phyloP scores from a whole-genome alignment of 2,888 invertebrate genomes.

The Drosophila nr. perissopoda region DNA sequence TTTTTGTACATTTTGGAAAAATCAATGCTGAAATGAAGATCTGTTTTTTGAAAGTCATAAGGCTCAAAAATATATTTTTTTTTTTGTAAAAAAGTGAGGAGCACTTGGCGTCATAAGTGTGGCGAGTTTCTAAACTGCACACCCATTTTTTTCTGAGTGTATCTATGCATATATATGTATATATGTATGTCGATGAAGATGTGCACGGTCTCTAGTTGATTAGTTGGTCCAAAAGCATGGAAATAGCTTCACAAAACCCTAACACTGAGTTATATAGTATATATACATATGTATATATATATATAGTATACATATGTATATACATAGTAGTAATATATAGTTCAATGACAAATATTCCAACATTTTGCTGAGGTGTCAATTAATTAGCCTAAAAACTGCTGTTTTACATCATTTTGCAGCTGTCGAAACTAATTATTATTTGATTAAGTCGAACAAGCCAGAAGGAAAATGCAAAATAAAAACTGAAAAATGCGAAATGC shows the following conservation, averaged over 20 bases:
- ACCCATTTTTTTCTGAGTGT: neutral
- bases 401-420: conserved; percentile 11
- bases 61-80: no score
- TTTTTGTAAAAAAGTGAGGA: no score
- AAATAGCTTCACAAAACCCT: neutral
- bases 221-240: neutral
- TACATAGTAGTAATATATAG: neutral
- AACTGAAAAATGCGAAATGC: conserved; percentile 24
- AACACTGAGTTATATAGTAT: neutral
- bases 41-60: no score
- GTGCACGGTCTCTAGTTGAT: conserved; percentile 2
- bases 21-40: no score
- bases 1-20: no score
- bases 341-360: neutral
- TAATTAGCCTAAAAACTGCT: neutral
- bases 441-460: conserved; percentile 33
- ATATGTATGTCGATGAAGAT: neutral
- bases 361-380: conserved; percentile 29
- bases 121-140: neutral
- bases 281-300: neutral
- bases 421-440: conserved; percentile 40
- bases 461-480: neutral
- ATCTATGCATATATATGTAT: neutral
- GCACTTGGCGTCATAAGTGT: no score
- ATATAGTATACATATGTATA: neutral